Percentiles rank a stretch among this genome's conserved stretches.
phyloP scores from a whole-genome alignment of 2,888 invertebrate genomes.

The Patella pellucida region DNA sequence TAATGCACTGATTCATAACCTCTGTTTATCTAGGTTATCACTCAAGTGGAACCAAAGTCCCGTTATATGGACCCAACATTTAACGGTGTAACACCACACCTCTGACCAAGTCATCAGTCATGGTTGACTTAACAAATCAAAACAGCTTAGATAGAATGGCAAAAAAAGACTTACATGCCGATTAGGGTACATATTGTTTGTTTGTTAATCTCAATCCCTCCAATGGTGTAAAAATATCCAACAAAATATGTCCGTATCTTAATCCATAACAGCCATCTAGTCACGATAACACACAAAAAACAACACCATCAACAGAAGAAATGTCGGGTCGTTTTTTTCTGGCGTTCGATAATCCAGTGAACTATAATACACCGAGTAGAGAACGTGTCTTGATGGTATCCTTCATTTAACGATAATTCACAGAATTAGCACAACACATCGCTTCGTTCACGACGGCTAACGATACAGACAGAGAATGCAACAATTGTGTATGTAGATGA shows the following conservation, averaged over 20 bases:
- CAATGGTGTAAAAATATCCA: too few relatives aligned
- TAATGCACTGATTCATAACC: too few relatives aligned
- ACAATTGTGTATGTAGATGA: neutral
- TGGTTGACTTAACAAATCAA: neutral
- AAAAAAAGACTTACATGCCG: neutral
- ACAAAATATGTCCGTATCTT: too few relatives aligned
- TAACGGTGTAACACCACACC: too few relatives aligned
- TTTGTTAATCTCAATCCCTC: too few relatives aligned
- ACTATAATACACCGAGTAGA: neutral
- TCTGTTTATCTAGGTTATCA: neutral
- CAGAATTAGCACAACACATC: slow-evolving; percentile 7
- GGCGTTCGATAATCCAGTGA: neutral
- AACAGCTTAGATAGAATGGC: neutral
- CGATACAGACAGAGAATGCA: neutral
- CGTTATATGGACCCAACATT: neutral
- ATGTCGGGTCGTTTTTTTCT: slow-evolving; percentile 5
- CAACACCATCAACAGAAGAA: neutral
- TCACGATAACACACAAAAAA: neutral
- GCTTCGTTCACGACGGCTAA: neutral
- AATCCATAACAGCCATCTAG: too few relatives aligned
- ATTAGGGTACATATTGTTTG: neutral
- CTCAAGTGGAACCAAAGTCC: neutral
- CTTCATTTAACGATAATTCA: slow-evolving; percentile 9
- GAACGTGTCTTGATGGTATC: slow-evolving; percentile 9
- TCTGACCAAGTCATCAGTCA: neutral